A percentile compares a stretch with the other conserved stretches of the same genome.
phyloP scores from a whole-genome alignment of 1,140 invertebrate genomes.

The Belonocnema kinseyi region DNA sequence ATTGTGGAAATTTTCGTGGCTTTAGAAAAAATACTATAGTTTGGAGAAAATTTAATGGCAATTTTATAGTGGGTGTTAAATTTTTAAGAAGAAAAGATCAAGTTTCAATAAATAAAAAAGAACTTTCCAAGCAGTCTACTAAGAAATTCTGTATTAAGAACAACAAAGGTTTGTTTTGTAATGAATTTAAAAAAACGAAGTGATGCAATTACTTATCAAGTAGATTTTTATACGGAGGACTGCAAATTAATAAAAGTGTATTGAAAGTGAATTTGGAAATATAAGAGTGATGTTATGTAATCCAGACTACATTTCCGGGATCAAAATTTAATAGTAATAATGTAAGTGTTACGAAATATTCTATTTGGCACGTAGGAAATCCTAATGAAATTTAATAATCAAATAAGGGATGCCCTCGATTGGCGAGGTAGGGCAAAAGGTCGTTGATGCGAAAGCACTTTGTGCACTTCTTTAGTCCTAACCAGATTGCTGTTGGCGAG shows the following conservation, averaged over 20 bases:
- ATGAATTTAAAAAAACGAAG: not conserved
- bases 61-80: not conserved
- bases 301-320: not conserved
- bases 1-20: no score
- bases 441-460: conserved; percentile 13
- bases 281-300: conserved; percentile 13
- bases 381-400: conserved; percentile 5
- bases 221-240: not conserved
- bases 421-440: not conserved
- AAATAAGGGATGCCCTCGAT: conserved; percentile 13
- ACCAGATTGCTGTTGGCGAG: not conserved
- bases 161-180: not conserved
- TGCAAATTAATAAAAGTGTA: not conserved
- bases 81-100: no score
- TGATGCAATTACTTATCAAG: not conserved
- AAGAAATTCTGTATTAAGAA: not conserved
- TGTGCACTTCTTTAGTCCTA: not conserved
- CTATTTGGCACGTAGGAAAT: not conserved
- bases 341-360: conserved; percentile 18
- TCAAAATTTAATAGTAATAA: conserved; percentile 14
- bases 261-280: not conserved
- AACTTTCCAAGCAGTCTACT: not conserved
- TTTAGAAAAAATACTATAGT: not conserved
- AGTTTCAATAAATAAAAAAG: not conserved
- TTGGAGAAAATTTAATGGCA: not conserved